Conservation (phyloP, 2,797 vertebrate genomes). For the Sebastolobus alascanus region DNA sequence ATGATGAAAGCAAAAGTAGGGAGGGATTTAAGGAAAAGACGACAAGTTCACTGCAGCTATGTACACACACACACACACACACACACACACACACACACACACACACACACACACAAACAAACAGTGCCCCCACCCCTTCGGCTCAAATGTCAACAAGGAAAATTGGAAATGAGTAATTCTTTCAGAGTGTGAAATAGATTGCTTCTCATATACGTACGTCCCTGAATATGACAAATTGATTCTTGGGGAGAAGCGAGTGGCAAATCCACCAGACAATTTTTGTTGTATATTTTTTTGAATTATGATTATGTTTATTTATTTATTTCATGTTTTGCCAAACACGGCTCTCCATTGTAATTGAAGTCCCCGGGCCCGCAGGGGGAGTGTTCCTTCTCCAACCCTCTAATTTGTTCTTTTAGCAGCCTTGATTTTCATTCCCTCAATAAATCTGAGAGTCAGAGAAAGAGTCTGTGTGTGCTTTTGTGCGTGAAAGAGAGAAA, state of each 20-base stretch:
- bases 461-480: neutral
- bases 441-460: conserved; percentile 71
- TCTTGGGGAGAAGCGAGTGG: conserved; percentile 65
- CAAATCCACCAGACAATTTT: conserved; percentile 77
- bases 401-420: conserved; percentile 85
- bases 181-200: conserved; percentile 86
- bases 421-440: conserved; percentile 76
- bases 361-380: conserved; percentile 71
- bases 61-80: neutral
- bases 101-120: conserved; percentile 27
- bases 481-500: conserved; percentile 26
- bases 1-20: conserved; percentile 28
- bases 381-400: conserved; percentile 63
- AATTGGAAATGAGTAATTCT: conserved; percentile 85
- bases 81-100: neutral
- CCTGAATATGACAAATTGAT: conserved; percentile 88
- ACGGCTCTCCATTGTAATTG: conserved; percentile 81
- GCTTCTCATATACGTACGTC: conserved; percentile 81
- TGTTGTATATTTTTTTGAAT: conserved; percentile 66
- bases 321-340: conserved; percentile 73
- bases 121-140: conserved; percentile 44
- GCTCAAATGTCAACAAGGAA: conserved; percentile 84
- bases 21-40: conserved; percentile 28
- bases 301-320: conserved; percentile 72
- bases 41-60: conserved; percentile 17